Evolutionary conservation across 2,888 invertebrate species (phyloP), one percentile per base, ranked within the genome.

Genomic region (Caenorhabditis sulstoni): DNA sequence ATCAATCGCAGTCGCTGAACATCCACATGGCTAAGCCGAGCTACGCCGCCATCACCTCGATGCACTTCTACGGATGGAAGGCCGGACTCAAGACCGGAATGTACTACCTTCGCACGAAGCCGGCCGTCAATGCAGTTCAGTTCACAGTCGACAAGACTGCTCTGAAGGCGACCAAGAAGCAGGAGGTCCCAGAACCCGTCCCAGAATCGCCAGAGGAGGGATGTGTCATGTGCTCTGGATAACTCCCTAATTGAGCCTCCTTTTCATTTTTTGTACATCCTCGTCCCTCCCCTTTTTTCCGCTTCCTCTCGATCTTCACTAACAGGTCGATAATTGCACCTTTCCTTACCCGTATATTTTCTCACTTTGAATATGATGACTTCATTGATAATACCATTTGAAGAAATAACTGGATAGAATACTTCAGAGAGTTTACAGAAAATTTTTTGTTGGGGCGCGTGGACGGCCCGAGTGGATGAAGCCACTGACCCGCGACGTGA

Each of bases 1-100:
- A 99, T 92, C 99, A 99, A 92, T 96, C 96, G 82, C 99, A 99
- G 91, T 97, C 97, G 0, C 93, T 99, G 86, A 99, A 99, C 91
- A 94, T 99, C 82, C 97, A 98, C 91, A 95, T 99, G 73, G 97
- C 96, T 5, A 94, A 95, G 90, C 96, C 99, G 5, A 95, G 94
- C 90, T 95, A 95, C 90, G 96, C 95, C 5, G 96, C 96, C 91
- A 92, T 99, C 66, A 95, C 96, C 1, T 97, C 97, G 1, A 98
- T 99, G 93, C 99, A 99, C 92, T 99, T 99, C 91, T 95, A 95
- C 91, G 95, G 70, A 52, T 79, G 79, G 79, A 79, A 79, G 67
- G 61, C 71, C 93, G 98, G 98, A 3, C 92, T 99, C 73, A 99
- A 99, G 92, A 99, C 98, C 1, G 99, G 99, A 61, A 97, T 99